These are phyloP conservation scores for Geothlypis trichas DNA, from an alignment of 2,113 vertebrate genomes.

Conservation along the genomic window DNA sequence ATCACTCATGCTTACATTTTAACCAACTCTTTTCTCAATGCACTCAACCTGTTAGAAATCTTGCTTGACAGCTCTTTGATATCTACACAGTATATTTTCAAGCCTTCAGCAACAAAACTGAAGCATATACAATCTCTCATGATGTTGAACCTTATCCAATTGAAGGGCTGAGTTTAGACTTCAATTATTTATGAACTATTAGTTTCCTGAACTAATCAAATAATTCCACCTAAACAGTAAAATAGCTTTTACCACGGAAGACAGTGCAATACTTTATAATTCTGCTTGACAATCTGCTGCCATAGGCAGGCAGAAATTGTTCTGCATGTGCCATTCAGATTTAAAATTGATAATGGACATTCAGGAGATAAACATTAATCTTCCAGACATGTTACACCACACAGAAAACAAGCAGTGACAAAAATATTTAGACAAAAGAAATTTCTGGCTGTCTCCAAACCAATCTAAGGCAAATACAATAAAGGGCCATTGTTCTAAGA, in stretches of 20 bases:
- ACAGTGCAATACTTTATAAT: neutral
- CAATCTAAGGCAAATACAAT: neutral
- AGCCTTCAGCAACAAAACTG: slow-evolving; percentile 41
- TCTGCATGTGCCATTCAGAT: neutral
- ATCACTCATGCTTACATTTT: slow-evolving; percentile 45
- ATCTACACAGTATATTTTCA: slow-evolving; percentile 26
- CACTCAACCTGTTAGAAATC: slow-evolving; percentile 47
- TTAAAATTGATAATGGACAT: slow-evolving; percentile 28
- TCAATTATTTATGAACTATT: slow-evolving; percentile 51
- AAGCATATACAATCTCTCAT: slow-evolving; percentile 4
- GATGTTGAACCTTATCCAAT: neutral
- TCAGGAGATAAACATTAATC: slow-evolving; percentile 15
- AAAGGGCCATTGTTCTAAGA: neutral
- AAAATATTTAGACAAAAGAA: slow-evolving; percentile 1
- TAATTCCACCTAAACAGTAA: slow-evolving; percentile 26
- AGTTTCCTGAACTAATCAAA: slow-evolving; percentile 40
- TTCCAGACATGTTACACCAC: neutral
- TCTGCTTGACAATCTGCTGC: neutral
- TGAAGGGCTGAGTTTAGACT: neutral
- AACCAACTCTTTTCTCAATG: slow-evolving; percentile 47
- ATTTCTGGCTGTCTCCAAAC: neutral
- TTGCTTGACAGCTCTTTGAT: slow-evolving; percentile 52
- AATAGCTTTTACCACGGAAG: neutral
- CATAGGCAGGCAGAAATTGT: slow-evolving; percentile 3
- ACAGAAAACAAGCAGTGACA: neutral